Base-by-base conservation (phyloP, 2,888 invertebrate genomes). In the Dexiosoma caninum region DNA sequence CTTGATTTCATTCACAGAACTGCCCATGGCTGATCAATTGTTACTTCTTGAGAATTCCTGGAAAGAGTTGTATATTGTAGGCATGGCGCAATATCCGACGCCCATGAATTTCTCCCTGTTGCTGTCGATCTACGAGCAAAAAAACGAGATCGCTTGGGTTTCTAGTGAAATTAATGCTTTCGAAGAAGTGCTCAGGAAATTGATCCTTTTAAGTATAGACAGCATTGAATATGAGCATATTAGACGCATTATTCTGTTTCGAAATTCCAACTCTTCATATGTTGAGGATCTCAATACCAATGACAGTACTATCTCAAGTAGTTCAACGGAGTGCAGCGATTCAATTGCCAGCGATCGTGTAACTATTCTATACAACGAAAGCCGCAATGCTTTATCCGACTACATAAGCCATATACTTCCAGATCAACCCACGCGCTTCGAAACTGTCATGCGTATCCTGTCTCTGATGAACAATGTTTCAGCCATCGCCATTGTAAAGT, bases 1-100 rank as follows among this genome's bases (percentile, higher is more conserved):
- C 78, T 91, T 97, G 0, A 94, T 95, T 0, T 93, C 94, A 0
- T 96, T 97, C 86, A 93, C 94, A 0, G 92, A 93, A 0, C 91
- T 98, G 9, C 93, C 95, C 5, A 90, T 95, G 83, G 90, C 93
- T 21, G 98, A 98, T 87, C 96, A 96, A 90, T 86, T 95, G 19
- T 88, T 94, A 0, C 91, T 98, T 0, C 89, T 98, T 46, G 95
- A 96, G 89, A 95, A 96, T 84, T 95, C 96, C 1, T 98, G 98
- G 98, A 92, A 95, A 74, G 97, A 98, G 85, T 91, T 98, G 30
- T 98, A 98, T 87, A 93, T 98, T 0, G 91, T 99, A 53, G 95
- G 95, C 1, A 94, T 95, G 0, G 95, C 96, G 0, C 97, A 98
- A 88, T 95, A 95, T 85, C 91, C 95, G 8, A 93, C 96, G 77